phyloP scores from a whole-genome alignment of 2,888 invertebrate genomes.

The Caenorhabditis imperialis region DNA sequence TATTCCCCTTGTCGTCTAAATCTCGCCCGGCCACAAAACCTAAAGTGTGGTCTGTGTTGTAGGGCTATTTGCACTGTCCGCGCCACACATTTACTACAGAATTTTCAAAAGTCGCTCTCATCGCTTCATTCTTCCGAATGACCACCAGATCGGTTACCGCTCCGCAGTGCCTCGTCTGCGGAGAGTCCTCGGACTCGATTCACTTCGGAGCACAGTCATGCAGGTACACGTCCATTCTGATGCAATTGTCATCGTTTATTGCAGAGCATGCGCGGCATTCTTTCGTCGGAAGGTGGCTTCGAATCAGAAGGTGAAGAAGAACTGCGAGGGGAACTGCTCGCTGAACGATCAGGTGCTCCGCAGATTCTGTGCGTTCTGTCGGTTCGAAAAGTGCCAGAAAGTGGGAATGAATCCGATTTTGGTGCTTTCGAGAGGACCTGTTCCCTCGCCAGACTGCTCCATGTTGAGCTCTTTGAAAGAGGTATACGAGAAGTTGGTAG shows the following conservation, averaged over 20 bases:
- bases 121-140: too few relatives aligned
- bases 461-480: constrained; percentile 16
- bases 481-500: not conserved
- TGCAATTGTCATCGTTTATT: not conserved
- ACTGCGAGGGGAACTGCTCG: constrained; percentile 25
- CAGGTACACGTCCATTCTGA: constrained; percentile 10
- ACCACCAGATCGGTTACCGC: too few relatives aligned
- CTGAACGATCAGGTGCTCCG: constrained; percentile 11
- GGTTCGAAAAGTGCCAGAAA: constrained; percentile 32
- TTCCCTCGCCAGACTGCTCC: not conserved
- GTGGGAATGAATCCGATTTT: constrained; percentile 29
- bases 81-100: too few relatives aligned
- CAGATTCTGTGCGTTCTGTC: constrained; percentile 34
- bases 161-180: constrained; percentile 22
- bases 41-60: too few relatives aligned
- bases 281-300: constrained; percentile 35
- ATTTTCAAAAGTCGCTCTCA: too few relatives aligned
- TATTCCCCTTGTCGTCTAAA: too few relatives aligned
- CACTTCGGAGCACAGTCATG: constrained; percentile 41
- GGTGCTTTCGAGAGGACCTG: constrained; percentile 5
- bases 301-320: not conserved
- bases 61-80: too few relatives aligned
- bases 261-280: constrained; percentile 49
- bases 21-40: too few relatives aligned
- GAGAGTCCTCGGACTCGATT: constrained; percentile 24